Percentiles rank a stretch among this genome's conserved stretches.
Conservation (phyloP, 2,113 vertebrate species). For the Sapajus apella region DNA sequence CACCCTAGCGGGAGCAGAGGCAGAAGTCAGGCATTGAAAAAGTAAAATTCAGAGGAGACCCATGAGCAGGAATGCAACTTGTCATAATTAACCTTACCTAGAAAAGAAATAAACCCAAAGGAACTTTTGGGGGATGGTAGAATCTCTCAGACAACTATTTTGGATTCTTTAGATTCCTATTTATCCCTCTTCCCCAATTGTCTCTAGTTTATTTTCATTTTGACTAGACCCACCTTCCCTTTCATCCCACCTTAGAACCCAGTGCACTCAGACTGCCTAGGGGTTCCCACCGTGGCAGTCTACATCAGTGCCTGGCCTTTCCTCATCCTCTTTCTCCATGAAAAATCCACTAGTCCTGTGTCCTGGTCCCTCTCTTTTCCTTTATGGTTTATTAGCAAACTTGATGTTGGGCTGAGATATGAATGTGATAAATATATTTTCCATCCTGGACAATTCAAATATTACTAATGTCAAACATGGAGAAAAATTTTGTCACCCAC, state of each 20-base stretch:
- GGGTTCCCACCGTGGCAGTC: neutral
- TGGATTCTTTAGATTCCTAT: neutral
- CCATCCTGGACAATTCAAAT: neutral
- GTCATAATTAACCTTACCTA: neutral
- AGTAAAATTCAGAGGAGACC: neutral
- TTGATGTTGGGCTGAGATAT: neutral
- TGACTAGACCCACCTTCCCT: neutral
- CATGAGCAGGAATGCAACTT: neutral
- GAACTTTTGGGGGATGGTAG: neutral
- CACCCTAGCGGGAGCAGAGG: neutral
- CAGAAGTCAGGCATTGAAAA: neutral
- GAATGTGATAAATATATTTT: conserved; percentile 5
- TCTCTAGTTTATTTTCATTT: conserved; percentile 25
- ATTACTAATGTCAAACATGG: conserved; percentile 23
- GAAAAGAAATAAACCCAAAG: neutral
- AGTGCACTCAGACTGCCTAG: neutral
- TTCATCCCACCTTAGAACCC: neutral
- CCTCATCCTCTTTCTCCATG: conserved; percentile 3
- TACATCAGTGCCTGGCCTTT: neutral
- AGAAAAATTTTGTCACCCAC: neutral
- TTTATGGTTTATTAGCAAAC: conserved; percentile 36
- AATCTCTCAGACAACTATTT: neutral
- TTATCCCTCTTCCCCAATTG: conserved; percentile 13
- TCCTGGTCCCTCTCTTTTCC: neutral
- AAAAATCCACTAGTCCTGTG: neutral